Evolutionary conservation across 1,140 invertebrate species (phyloP).

Genomic region (Zaprionus kolodkinae): DNA sequence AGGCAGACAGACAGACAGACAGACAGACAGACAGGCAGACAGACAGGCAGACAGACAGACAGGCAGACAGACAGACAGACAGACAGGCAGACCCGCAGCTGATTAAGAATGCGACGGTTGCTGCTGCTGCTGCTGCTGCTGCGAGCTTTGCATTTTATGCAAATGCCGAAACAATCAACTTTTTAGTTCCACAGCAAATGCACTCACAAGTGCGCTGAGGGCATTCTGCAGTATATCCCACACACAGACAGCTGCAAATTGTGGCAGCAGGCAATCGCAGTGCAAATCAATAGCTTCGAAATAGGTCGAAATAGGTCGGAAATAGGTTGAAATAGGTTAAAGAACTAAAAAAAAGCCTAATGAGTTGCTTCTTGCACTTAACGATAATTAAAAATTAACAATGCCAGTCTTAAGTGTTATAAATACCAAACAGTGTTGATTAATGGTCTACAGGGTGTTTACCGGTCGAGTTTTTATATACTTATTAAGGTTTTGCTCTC

Average conservation of each 20-base stretch:
- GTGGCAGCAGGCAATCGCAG: no score
- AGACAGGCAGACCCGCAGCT: background rate
- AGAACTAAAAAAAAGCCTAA: no score
- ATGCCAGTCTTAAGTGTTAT: background rate
- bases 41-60: constrained; percentile 12
- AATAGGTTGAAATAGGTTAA: no score
- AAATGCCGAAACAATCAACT: constrained; percentile 71
- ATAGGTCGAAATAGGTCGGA: background rate
- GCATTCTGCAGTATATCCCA: no score
- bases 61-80: no score
- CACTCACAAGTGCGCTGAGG: constrained; percentile 11
- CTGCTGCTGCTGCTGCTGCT: background rate
- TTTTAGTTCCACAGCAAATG: constrained; percentile 50
- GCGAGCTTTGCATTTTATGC: constrained; percentile 61
- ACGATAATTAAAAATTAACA: background rate
- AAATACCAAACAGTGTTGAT: background rate
- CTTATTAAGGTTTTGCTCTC: background rate
- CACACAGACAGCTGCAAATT: background rate
- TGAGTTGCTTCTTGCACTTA: background rate
- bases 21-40: background rate
- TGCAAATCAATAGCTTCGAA: no score
- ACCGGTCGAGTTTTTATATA: no score
- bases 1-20: constrained; percentile 18
- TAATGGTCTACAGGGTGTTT: no score
- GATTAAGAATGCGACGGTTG: constrained; percentile 45